These are phyloP conservation scores for Halcyon badia DNA, from an alignment of 2,797 vertebrate genomes.

Conservation along the genomic window DNA sequence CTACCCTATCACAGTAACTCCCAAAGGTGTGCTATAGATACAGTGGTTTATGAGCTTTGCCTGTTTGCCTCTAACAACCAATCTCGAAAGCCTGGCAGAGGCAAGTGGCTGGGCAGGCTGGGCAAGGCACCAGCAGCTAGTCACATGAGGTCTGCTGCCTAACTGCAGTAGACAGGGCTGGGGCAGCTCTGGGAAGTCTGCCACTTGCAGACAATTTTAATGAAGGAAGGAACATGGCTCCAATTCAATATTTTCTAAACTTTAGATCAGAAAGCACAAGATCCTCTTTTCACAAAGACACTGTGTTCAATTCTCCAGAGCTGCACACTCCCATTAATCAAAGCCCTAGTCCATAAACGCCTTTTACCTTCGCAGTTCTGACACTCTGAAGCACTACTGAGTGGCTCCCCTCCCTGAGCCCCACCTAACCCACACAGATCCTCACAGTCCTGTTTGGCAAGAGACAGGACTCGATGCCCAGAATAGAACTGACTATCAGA, in stretches of 20 bases:
- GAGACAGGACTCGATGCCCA: neutral
- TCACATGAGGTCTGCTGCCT: conserved; percentile 33
- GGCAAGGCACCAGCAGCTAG: conserved; percentile 42
- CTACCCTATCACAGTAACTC: neutral
- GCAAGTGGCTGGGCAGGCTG: conserved; percentile 33
- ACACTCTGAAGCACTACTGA: neutral
- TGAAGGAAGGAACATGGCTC: conserved; percentile 12
- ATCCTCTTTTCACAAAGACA: neutral
- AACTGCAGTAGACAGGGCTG: conserved; percentile 19
- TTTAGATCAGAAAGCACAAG: conserved; percentile 3
- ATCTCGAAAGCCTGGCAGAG: neutral
- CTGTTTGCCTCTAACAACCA: neutral
- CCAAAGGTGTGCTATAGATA: neutral
- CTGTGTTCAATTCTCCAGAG: neutral
- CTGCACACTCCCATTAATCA: neutral
- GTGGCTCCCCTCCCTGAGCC: neutral
- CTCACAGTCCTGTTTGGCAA: neutral
- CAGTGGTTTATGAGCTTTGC: neutral
- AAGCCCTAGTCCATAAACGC: neutral
- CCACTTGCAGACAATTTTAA: neutral
- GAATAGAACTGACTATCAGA: neutral
- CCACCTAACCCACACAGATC: neutral
- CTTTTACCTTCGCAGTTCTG: neutral
- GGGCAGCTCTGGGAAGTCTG: conserved; percentile 33
- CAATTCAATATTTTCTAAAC: neutral